phyloP scores from a whole-genome alignment of 2,888 invertebrate genomes.

The Meghimatium bilineatum region DNA sequence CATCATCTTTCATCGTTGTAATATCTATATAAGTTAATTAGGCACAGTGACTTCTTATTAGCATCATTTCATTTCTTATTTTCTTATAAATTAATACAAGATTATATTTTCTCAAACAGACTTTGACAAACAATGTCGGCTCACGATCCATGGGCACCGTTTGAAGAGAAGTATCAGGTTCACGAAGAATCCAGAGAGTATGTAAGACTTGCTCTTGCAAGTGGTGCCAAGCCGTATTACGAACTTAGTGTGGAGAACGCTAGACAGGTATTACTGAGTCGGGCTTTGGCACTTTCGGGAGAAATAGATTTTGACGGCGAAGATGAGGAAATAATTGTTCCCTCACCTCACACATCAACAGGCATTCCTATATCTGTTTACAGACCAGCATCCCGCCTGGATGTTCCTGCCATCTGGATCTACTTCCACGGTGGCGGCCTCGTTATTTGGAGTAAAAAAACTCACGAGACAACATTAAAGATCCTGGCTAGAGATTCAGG shows the following conservation, averaged over 20 bases:
- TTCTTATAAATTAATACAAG: no score
- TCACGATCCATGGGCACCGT: not conserved
- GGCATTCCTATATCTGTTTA: conserved; percentile 31
- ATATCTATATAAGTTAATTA: no score
- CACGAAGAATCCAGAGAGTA: conserved; percentile 17
- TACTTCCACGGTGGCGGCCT: conserved; percentile 37
- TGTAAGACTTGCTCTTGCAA: no score
- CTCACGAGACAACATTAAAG: not conserved
- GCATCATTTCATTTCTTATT: no score
- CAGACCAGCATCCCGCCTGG: not conserved
- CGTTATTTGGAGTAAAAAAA: not conserved
- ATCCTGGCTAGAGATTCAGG: conserved; percentile 18
- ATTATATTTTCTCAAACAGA: no score
- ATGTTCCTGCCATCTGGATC: conserved; percentile 13
- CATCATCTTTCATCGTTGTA: no score
- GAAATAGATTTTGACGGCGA: not conserved
- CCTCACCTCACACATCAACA: not conserved
- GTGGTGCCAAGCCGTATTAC: not conserved
- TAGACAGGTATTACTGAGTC: not conserved
- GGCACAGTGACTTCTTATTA: no score
- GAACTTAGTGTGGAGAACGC: not conserved
- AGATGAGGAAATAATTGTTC: not conserved
- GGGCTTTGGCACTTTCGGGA: not conserved
- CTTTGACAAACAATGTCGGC: no score
- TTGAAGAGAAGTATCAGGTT: not conserved